Evolutionary conservation across 2,797 vertebrate species (phyloP), one percentile per base, ranked within the genome.

Genomic region (Lemur catta): DNA sequence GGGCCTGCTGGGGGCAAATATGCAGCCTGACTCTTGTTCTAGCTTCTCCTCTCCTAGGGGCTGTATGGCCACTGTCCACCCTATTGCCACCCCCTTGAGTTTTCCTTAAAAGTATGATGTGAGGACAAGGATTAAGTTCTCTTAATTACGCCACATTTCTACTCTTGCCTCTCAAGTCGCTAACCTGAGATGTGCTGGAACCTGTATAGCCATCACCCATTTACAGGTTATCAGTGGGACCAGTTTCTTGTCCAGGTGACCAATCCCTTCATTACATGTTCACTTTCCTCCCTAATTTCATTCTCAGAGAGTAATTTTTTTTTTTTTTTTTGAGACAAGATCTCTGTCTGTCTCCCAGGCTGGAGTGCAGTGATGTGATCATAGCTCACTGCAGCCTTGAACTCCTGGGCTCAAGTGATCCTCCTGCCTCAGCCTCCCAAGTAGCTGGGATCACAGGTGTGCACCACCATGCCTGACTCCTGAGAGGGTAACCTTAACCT

Each of bases 131-230:
- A 82, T 52, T 52, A 72, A 87, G 14, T 59, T 80, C 20, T 93
- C 26, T 61, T 35, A 63, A 3, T 71, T 35, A 63, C 13, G 63
- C 71, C 46, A 52, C 46, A 43, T 86, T 89, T 85, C 65, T 50
- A 79, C 63, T 89, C 65, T 92, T 91, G 35, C 65, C 43, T 96
- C 55, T 85, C 80, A 85, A 67, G 67, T 87, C 88, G 55, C 50
- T 80, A 75, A 52, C 71, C 48, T 20, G 65, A 89, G 61, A 50
- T 89, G 41, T 61, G 35, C 28, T 88, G 48, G 17, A 81, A 92
- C 14, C 4, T 63, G 72, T 59, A n/a, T 38, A 89, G 46, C 28
- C 7, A 30, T 26, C 17, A 35, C 78, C 24, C 48, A 52, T 43
- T 87, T 43, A 74, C 8, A 92, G 22, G 65, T 57, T 57, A 57